These are phyloP conservation scores for Colletes latitarsis DNA, from an alignment of 1,140 invertebrate species.

Conservation along the genomic window DNA sequence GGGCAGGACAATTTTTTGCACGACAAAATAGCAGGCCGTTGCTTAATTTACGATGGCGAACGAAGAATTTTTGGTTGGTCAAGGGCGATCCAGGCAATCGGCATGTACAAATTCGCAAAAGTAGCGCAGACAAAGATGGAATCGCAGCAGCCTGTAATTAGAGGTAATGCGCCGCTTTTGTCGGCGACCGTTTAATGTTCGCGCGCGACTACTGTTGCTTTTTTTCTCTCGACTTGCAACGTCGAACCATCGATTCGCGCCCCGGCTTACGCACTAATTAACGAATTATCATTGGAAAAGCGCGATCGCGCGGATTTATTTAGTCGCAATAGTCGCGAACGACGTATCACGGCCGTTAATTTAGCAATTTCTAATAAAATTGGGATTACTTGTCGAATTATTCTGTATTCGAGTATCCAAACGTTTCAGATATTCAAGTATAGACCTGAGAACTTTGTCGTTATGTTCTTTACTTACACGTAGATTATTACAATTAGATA, in stretches of 20 bases:
- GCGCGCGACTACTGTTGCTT: not conserved
- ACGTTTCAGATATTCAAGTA: too few relatives aligned
- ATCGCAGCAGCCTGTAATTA: conserved; percentile 52
- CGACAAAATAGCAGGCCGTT: not conserved
- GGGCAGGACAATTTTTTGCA: not conserved
- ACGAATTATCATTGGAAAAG: conserved; percentile 55
- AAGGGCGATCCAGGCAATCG: conserved; percentile 11
- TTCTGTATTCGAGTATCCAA: too few relatives aligned
- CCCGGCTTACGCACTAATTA: conserved; percentile 53
- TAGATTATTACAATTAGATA: too few relatives aligned
- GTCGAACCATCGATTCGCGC: conserved; percentile 7
- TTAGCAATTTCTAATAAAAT: conserved; percentile 49
- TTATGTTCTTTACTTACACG: too few relatives aligned
- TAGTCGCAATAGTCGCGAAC: conserved; percentile 34
- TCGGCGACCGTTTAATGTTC: conserved; percentile 30
- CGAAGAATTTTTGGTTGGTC: conserved; percentile 18
- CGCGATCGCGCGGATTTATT: conserved; percentile 36
- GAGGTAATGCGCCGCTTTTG: conserved; percentile 45
- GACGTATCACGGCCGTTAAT: conserved; percentile 39
- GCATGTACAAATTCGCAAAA: conserved; percentile 43
- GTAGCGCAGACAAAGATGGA: conserved; percentile 42
- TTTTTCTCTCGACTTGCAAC: not conserved
- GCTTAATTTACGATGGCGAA: not conserved
- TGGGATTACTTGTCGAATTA: too few relatives aligned
- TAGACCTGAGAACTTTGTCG: too few relatives aligned